These are phyloP conservation scores for Lagopus muta DNA, from an alignment of 2,113 vertebrate genomes.

Conservation along the genomic window DNA sequence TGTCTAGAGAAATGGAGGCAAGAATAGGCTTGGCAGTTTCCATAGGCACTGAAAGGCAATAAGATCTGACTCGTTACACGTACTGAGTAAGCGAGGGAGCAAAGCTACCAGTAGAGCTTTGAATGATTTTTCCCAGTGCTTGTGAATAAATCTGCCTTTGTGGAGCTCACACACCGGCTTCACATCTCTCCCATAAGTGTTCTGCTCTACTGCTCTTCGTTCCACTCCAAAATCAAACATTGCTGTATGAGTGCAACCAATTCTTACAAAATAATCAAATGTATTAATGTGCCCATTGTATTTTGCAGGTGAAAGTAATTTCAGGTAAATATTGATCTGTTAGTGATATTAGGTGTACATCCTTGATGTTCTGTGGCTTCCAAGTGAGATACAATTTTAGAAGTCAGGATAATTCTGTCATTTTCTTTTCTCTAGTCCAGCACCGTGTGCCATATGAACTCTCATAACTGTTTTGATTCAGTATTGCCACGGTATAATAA, in stretches of 20 bases:
- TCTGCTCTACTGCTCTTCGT: neutral
- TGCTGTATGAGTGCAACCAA: too few relatives aligned
- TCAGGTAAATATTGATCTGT: neutral
- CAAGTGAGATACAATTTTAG: too few relatives aligned
- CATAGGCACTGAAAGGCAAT: neutral
- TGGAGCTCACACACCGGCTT: neutral
- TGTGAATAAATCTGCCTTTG: neutral
- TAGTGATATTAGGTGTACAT: too few relatives aligned
- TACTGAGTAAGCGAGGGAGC: neutral
- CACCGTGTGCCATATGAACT: neutral
- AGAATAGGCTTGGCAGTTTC: neutral
- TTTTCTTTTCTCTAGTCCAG: neutral
- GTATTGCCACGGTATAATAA: neutral
- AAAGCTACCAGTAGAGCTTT: neutral
- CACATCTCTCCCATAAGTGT: neutral
- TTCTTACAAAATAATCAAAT: neutral
- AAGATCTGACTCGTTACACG: fast-evolving
- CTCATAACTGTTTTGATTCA: neutral
- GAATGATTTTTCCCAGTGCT: neutral
- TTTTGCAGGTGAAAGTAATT: neutral
- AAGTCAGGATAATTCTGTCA: neutral
- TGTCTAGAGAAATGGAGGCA: neutral
- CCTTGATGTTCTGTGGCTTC: too few relatives aligned
- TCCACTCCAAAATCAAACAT: neutral
- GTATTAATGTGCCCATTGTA: neutral